These are phyloP conservation scores for Sternarchorhynchus goeldii DNA, from an alignment of 2,797 vertebrate genomes.

Conservation along the genomic window DNA sequence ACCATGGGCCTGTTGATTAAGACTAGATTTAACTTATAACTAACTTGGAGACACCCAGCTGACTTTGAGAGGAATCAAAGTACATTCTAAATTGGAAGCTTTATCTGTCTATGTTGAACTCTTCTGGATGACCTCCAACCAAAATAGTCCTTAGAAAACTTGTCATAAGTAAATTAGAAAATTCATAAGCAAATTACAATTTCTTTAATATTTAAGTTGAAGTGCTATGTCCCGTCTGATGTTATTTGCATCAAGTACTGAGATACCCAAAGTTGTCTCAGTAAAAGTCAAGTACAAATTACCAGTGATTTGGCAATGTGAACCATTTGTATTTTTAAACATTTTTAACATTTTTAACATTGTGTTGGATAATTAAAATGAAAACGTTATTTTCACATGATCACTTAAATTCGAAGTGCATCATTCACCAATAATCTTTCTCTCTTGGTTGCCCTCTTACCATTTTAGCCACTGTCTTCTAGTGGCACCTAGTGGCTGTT, in stretches of 20 bases:
- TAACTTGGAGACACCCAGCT: slow-evolving; percentile 55
- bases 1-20: slow-evolving; percentile 63
- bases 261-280: background rate
- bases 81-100: slow-evolving; percentile 25
- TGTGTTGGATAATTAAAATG: background rate
- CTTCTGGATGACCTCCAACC: slow-evolving; percentile 33
- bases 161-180: background rate
- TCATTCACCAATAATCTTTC: background rate
- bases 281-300: background rate
- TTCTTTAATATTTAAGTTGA: background rate
- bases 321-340: no score
- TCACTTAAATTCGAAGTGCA: background rate
- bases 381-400: background rate
- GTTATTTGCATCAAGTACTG: background rate
- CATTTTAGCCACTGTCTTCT: slow-evolving; percentile 29
- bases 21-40: slow-evolving; percentile 62
- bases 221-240: no score
- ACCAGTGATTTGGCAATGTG: no score
- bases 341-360: background rate
- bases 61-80: slow-evolving; percentile 46
- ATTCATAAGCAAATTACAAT: no score
- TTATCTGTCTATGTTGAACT: slow-evolving; percentile 45
- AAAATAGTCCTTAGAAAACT: background rate
- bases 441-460: background rate
- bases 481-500: slow-evolving; percentile 48